A percentile compares a stretch with the other conserved stretches of the same genome.
These are phyloP conservation scores for Antechinus stuartii DNA, from an alignment of 2,113 vertebrate genomes.

Conservation along the genomic window DNA sequence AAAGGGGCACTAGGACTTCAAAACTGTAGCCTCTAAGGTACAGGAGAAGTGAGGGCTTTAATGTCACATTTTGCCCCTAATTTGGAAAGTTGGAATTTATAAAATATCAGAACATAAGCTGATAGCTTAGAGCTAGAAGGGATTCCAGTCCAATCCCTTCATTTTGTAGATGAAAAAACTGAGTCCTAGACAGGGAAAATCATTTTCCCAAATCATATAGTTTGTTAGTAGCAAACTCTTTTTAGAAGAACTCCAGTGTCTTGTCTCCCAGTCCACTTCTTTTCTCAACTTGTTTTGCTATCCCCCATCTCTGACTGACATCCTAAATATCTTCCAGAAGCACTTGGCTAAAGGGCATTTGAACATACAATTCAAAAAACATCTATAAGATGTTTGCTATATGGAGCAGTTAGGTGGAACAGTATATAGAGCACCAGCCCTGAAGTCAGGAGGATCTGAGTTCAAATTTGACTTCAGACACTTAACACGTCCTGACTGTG, in stretches of 20 bases:
- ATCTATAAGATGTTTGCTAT: background rate
- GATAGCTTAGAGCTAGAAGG: background rate
- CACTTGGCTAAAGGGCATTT: background rate
- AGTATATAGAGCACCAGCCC: too few species aligned
- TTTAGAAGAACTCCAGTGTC: background rate
- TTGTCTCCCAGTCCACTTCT: background rate
- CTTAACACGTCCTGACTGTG: too few species aligned
- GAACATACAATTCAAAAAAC: background rate
- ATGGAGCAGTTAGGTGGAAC: too few species aligned
- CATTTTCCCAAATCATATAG: background rate
- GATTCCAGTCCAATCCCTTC: background rate
- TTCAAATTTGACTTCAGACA: too few species aligned
- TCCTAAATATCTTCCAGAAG: background rate
- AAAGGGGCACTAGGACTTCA: background rate
- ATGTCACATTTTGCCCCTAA: background rate
- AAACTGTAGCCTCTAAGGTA: background rate
- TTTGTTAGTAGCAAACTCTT: background rate
- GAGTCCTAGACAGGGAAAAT: background rate
- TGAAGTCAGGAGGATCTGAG: too few species aligned
- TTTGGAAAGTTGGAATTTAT: background rate
- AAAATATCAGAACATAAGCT: background rate
- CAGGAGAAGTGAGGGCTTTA: background rate
- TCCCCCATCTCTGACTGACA: background rate
- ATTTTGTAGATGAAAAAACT: background rate
- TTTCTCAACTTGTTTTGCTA: background rate